Evolutionary conservation across 2,113 vertebrate genomes (phyloP).

Genomic region (Machaerirhynchus nigripectus): DNA sequence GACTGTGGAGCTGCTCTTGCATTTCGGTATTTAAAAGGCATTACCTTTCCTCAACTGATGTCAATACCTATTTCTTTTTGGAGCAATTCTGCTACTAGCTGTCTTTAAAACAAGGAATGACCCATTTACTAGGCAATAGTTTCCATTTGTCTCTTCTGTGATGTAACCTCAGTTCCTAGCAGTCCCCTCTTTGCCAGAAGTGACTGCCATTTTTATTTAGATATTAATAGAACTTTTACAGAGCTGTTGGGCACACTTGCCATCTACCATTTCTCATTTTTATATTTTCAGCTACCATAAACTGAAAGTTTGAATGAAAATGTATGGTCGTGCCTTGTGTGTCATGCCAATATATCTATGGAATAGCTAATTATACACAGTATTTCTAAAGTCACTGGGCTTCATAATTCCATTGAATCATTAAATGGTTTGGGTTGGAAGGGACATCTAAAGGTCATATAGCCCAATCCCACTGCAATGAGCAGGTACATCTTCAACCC

Average conservation of each 20-base stretch:
- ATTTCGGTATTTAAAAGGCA: not conserved
- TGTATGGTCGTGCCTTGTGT: accelerated
- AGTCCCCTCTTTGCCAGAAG: not conserved
- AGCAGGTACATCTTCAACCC: not conserved
- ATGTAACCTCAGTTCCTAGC: not conserved
- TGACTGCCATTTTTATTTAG: not conserved
- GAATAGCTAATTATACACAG: not conserved
- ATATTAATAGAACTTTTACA: not conserved
- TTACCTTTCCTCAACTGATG: not conserved
- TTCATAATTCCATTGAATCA: not conserved
- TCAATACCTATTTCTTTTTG: not conserved
- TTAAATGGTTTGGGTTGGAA: not conserved
- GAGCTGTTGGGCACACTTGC: not conserved
- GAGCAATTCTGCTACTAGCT: not conserved
- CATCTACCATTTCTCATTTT: not conserved
- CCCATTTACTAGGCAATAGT: not conserved
- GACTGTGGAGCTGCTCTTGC: not conserved
- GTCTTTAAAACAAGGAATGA: not conserved
- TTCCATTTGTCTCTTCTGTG: not conserved
- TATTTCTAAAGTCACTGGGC: not conserved
- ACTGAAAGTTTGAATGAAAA: not conserved
- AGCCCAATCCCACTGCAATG: not conserved
- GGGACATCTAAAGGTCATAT: not conserved
- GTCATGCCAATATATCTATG: not conserved
- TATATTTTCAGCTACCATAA: not conserved